Conservation (phyloP, 2,888 invertebrate genomes). For the Zootermopsis nevadensis region DNA sequence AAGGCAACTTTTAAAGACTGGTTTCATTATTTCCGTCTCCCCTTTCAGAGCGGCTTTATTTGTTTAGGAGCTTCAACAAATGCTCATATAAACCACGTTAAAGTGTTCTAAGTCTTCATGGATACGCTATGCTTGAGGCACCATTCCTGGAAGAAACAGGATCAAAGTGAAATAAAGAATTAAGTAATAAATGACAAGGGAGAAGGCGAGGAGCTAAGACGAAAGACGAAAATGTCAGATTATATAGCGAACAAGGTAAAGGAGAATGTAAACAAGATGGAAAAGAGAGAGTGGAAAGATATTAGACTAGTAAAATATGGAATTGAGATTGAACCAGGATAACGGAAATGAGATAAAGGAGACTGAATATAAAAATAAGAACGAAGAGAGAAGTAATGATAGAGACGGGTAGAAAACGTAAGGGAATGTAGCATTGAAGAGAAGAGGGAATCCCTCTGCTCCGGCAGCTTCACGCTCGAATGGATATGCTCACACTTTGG, state of each 20-base stretch:
- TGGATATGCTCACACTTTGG: background rate
- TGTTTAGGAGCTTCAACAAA: no score
- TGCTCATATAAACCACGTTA: no score
- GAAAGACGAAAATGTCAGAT: background rate
- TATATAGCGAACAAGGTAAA: background rate
- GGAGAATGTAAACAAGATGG: background rate
- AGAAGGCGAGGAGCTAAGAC: background rate
- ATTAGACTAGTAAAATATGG: background rate
- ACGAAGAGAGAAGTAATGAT: background rate
- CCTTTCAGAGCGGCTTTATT: no score
- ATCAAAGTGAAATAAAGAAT: background rate
- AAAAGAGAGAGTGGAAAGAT: background rate
- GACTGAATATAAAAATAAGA: background rate
- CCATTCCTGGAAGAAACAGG: no score
- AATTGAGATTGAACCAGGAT: background rate
- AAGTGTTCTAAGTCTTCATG: no score
- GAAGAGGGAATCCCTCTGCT: background rate
- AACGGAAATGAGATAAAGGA: conserved; percentile 12
- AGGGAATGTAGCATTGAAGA: background rate
- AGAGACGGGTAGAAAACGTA: background rate
- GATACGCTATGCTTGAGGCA: no score
- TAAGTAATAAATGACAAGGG: background rate
- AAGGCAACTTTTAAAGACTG: no score
- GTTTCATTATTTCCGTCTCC: no score
- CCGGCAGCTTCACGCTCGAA: background rate